phyloP scores from a whole-genome alignment of 2,888 invertebrate species.

The Linhomoeus sp. region DNA sequence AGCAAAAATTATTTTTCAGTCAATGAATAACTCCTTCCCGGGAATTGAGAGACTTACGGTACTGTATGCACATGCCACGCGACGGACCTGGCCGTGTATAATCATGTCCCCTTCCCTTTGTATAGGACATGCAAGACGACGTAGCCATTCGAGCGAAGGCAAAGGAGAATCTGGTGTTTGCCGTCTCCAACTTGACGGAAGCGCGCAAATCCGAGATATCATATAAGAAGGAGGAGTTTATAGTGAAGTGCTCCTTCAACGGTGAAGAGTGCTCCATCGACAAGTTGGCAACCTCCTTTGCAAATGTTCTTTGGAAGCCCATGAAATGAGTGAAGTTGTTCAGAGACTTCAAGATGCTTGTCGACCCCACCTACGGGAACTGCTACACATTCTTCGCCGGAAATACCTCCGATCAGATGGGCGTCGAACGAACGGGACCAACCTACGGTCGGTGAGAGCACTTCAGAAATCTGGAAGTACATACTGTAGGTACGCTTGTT shows the following conservation, averaged over 20 bases:
- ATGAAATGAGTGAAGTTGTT: constrained; percentile 4
- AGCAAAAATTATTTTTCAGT: no score
- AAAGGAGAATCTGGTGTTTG: constrained; percentile 23
- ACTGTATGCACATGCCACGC: no score
- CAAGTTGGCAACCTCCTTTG: constrained; percentile 10
- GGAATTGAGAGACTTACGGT: no score
- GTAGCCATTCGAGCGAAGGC: constrained; percentile 22
- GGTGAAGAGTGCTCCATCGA: constrained; percentile 22
- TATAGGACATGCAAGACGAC: constrained; percentile 20
- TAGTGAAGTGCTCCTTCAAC: constrained; percentile 24
- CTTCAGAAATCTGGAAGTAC: no score
- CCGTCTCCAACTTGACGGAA: constrained; percentile 16
- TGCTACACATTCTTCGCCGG: constrained; percentile 23
- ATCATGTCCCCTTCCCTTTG: no score
- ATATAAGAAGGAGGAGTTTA: constrained; percentile 16
- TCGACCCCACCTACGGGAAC: constrained; percentile 25
- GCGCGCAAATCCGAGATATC: constrained; percentile 7
- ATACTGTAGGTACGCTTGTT: not conserved
- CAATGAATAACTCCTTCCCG: no score
- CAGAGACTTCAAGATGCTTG: constrained; percentile 20
- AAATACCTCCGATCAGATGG: constrained; percentile 11
- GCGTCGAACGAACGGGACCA: constrained; percentile 21
- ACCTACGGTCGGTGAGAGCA: constrained; percentile 18
- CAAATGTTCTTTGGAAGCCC: not conserved
- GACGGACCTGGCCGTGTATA: no score